Evolutionary conservation across 1,140 invertebrate species (phyloP), one percentile per base, ranked within the genome.

Genomic region (Aphis craccivora): DNA sequence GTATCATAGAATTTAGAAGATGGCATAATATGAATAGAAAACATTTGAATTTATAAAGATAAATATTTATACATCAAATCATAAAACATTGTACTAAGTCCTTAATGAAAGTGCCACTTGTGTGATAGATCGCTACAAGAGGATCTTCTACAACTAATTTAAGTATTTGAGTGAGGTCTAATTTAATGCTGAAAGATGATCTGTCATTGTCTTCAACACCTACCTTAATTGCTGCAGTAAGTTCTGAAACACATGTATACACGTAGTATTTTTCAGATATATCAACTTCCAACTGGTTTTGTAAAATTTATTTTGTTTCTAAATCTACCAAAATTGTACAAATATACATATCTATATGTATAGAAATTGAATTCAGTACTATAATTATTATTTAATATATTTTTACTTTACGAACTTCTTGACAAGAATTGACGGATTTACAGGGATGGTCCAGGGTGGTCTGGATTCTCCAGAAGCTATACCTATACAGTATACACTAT

Each of bases 181-280:
- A 89, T 55, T 89, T 8, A 89, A 45, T 35, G 35, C 7, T 89
- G 48, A 89, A 89, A 55, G 48, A 89, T 89, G 88, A 89, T 23
- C 51, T 89, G 88, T 89, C 51, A 55, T 89, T 89, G 55, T 35
- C 8, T 55, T 25, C 23, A 55, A 35, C 51, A 55, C 51, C 51
- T 76, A 11, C 35, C 9, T 55, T 35, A 37, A 89, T 89, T 89
- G 23, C 35, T 53, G 35, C 37, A 53, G 8, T 22, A 6, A 55
- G 6, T 22, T 51, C 48, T 51, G 14, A 3, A 89, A 37, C 48
- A 37, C 8, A 40, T 55, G 35, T 55, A 55, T 25, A 89, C 22
- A 35, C 23, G 23, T 89, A 48, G 18, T 53, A 53, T 89, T 55
- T 14, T 22, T 40, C 11, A 55, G 35, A 51, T 11, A 25, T 89